A percentile compares a stretch with the other conserved stretches of the same genome.
These are phyloP conservation scores for Ceratotherium simum DNA, from an alignment of 2,113 vertebrate genomes.

Conservation along the genomic window DNA sequence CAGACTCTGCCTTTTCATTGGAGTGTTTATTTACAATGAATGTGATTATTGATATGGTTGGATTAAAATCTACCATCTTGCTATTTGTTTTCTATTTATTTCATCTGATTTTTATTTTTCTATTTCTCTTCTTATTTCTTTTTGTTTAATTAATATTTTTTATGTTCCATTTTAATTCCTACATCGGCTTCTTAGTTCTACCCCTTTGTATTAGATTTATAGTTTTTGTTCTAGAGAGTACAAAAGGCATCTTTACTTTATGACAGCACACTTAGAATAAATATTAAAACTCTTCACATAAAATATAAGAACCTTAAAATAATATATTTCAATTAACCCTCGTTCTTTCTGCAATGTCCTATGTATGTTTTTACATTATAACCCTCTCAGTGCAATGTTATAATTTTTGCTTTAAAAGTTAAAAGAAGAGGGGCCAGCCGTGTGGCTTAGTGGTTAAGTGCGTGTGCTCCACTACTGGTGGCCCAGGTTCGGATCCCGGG, in stretches of 20 bases:
- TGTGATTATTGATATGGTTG: neutral
- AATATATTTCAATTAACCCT: neutral
- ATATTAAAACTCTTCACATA: neutral
- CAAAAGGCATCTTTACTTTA: neutral
- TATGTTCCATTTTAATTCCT: neutral
- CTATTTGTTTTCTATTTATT: neutral
- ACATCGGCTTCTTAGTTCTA: neutral
- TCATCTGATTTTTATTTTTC: neutral
- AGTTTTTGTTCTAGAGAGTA: neutral
- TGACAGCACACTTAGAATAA: neutral
- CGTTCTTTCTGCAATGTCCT: neutral
- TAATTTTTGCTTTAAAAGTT: constrained; percentile 19
- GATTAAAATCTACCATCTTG: neutral
- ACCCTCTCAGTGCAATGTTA: neutral
- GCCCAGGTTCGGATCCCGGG: too few species aligned
- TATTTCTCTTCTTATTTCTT: neutral
- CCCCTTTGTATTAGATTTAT: neutral
- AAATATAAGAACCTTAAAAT: neutral
- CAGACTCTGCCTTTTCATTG: neutral
- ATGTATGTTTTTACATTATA: neutral
- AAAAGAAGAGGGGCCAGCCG: neutral
- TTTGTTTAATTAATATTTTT: neutral
- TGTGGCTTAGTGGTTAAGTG: too few species aligned
- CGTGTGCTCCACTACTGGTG: too few species aligned
- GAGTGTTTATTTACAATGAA: neutral